Evolutionary conservation across 2,888 invertebrate genomes (phyloP).

Genomic region (Geotrupes spiniger): DNA sequence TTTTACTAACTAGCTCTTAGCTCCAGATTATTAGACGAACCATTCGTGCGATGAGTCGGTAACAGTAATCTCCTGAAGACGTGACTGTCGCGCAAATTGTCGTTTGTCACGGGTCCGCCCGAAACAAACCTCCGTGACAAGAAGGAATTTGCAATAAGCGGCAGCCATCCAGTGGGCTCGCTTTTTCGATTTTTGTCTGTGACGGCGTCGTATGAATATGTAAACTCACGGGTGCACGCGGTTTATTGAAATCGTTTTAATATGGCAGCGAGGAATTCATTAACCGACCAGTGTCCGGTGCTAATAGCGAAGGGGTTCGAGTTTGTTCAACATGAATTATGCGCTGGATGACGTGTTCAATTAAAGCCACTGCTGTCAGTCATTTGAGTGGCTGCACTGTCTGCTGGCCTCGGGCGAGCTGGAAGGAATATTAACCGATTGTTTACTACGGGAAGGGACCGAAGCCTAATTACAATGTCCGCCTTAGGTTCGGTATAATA

Average conservation of each 20-base stretch:
- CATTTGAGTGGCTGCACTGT: slow-evolving; percentile 7
- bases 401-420: background rate
- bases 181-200: slow-evolving; percentile 29
- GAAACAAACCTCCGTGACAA: slow-evolving; percentile 44
- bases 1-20: no score
- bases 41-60: no score
- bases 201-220: slow-evolving; percentile 31
- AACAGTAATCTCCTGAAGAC: slow-evolving; percentile 37
- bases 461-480: no score
- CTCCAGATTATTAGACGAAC: no score
- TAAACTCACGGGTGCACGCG: slow-evolving; percentile 27
- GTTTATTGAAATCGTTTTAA: slow-evolving; percentile 29
- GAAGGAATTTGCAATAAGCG: slow-evolving; percentile 45
- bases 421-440: background rate
- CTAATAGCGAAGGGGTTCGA: slow-evolving; percentile 21
- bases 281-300: slow-evolving; percentile 22
- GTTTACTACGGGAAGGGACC: no score
- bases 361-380: slow-evolving; percentile 25
- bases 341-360: slow-evolving; percentile 32
- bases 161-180: slow-evolving; percentile 21
- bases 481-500: no score
- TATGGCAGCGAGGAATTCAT: slow-evolving; percentile 29
- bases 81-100: slow-evolving; percentile 46
- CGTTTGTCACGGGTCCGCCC: slow-evolving; percentile 39
- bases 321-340: slow-evolving; percentile 31